A percentile compares a stretch with the other conserved stretches of the same genome.
These are phyloP conservation scores for Adelges cooleyi DNA, from an alignment of 1,140 invertebrate species.

Conservation along the genomic window DNA sequence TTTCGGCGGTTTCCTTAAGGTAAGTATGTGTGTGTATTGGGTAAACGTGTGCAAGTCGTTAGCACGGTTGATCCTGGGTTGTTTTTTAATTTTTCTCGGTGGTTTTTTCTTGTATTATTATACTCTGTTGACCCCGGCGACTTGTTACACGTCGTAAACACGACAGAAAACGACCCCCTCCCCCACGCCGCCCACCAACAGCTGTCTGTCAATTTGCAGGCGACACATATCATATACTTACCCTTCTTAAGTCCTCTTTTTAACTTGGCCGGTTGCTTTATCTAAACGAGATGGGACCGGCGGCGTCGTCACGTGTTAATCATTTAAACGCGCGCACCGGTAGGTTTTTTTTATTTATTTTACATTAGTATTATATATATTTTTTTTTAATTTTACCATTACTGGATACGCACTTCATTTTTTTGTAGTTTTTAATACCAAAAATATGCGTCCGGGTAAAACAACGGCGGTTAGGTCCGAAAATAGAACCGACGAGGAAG, in stretches of 20 bases:
- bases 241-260: too few relatives aligned
- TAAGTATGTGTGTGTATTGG: too few relatives aligned
- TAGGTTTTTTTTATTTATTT: neutral
- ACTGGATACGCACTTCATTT: neutral
- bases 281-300: neutral
- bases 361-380: neutral
- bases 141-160: conserved; percentile 18
- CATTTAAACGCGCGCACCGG: conserved; percentile 11
- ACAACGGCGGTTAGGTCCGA: too few relatives aligned
- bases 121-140: neutral
- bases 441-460: neutral
- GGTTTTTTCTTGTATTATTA: neutral
- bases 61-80: too few relatives aligned
- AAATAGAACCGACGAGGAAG: too few relatives aligned
- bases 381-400: neutral
- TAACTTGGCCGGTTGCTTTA: neutral
- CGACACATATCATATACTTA: neutral
- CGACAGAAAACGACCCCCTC: too few relatives aligned
- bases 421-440: conserved; percentile 2
- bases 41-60: too few relatives aligned
- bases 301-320: conserved; percentile 19
- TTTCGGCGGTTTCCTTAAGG: neutral
- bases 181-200: neutral
- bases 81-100: too few relatives aligned
- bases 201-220: conserved; percentile 1